phyloP scores from a whole-genome alignment of 2,888 invertebrate species.

The Melinaea marsaeus region DNA sequence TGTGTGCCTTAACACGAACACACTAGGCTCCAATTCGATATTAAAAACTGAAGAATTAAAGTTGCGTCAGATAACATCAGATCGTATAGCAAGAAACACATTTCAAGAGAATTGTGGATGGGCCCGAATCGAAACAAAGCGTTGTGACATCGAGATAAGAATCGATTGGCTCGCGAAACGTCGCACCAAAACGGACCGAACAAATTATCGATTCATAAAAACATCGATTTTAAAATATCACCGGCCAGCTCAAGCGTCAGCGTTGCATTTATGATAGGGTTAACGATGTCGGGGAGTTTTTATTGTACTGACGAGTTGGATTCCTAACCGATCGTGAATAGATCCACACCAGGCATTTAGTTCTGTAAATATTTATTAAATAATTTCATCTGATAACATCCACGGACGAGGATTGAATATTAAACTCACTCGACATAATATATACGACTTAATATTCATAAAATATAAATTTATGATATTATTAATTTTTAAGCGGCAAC shows the following conservation, averaged over 20 bases:
- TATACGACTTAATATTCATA: not conserved
- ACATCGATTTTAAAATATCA: constrained; percentile 76
- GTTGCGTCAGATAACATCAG: constrained; percentile 67
- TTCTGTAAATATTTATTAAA: constrained; percentile 24
- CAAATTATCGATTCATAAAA: constrained; percentile 79
- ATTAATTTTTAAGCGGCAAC: not conserved
- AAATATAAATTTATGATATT: not conserved
- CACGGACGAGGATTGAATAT: not conserved
- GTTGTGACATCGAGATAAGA: constrained; percentile 72
- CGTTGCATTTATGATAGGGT: constrained; percentile 59
- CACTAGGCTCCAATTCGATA: constrained; percentile 43
- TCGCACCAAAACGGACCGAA: constrained; percentile 73
- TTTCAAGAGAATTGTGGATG: constrained; percentile 75
- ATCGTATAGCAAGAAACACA: constrained; percentile 76
- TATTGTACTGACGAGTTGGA: constrained; percentile 4
- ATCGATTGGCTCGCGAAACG: constrained; percentile 73
- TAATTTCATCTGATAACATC: constrained; percentile 5
- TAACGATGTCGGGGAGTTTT: constrained; percentile 40
- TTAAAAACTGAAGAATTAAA: constrained; percentile 43
- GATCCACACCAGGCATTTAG: constrained; percentile 26
- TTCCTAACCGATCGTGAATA: constrained; percentile 27
- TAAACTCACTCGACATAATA: not conserved
- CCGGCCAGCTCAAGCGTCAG: constrained; percentile 65
- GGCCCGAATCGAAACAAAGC: constrained; percentile 74
- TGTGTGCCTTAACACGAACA: constrained; percentile 31